Base-by-base conservation (phyloP, 2,113 vertebrate species). In the Chauna torquata region DNA sequence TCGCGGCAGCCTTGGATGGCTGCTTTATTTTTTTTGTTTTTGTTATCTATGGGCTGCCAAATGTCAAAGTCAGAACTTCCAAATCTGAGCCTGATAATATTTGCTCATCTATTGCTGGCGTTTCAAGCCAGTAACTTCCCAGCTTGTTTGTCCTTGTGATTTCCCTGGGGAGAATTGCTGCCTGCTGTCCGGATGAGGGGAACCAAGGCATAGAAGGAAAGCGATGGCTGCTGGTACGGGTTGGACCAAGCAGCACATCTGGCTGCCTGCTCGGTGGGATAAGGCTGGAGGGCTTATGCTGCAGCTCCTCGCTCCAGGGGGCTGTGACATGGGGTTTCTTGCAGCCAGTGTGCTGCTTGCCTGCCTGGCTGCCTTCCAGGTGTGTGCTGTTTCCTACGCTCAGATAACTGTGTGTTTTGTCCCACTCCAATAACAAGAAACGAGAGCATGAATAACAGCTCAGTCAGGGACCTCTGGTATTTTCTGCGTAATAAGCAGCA, bases 121-220 rank as follows among this genome's bases (percentile, higher is more conserved):
- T 85, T 81, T n/a, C 8, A 9, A 49, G 32, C 18, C 40, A n/a
- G 66, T 28, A 11, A 18, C 49, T 58, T n/a, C 54, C 62, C 59
- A 19, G 18, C 40, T 69, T 79, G 66, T 55, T 6, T 61, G 25
- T 19, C 40, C 18, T 27, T 72, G 42, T 80, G 62, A 3, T 55
- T 82, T 38, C 12, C 52, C 17, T 0, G 2, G 27, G 27, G 23
- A 13, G n/a, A 8, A 44, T 19, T 27, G 0, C 8, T 77, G 88
- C 44, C 40, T 36, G 30, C 59, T 16, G 0, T 8, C 59, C 0
- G 1, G n/a, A 8, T 0, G 0, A 64, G 19, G 12, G 17, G 16
- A 10, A 7, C 5, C 8, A 2, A 42, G 65, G 65, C 23, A 2
- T 12, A 24, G 16, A 11, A 40, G 16, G 4, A 34, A 40, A 47